These are phyloP conservation scores for Plusia festucae DNA, from an alignment of 2,888 invertebrate genomes.

Conservation along the genomic window DNA sequence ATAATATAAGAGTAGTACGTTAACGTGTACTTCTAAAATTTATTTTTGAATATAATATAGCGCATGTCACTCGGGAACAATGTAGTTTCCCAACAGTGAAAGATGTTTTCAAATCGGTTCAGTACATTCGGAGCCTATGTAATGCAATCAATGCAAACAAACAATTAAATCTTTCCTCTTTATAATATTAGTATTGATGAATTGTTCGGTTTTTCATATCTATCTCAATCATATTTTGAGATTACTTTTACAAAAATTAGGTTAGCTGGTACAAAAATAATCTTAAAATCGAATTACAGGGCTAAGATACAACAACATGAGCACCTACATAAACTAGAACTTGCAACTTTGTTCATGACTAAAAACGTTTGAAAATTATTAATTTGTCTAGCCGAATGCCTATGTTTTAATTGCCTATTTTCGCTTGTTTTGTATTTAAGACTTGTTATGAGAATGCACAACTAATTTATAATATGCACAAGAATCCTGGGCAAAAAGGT, in stretches of 20 bases:
- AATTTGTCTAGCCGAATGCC: conserved; percentile 68
- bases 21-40: too few relatives aligned
- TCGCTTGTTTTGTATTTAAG: too few relatives aligned
- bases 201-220: neutral
- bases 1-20: neutral
- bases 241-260: conserved; percentile 24
- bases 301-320: conserved; percentile 58
- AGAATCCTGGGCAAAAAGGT: conserved; percentile 34
- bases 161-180: too few relatives aligned
- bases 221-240: conserved; percentile 28
- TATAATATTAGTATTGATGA: too few relatives aligned
- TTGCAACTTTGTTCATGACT: conserved; percentile 29
- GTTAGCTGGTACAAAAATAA: neutral
- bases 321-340: conserved; percentile 27
- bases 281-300: too few relatives aligned
- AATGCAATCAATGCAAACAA: too few relatives aligned
- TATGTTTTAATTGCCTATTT: too few relatives aligned
- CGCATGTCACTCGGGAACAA: too few relatives aligned
- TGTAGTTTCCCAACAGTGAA: too few relatives aligned
- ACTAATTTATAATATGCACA: conserved; percentile 44
- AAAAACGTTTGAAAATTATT: conserved; percentile 45
- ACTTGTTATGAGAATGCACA: conserved; percentile 24
- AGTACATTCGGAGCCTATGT: too few relatives aligned
- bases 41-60: too few relatives aligned
- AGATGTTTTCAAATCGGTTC: too few relatives aligned